phyloP scores from a whole-genome alignment of 2,888 invertebrate species.

The Lamellibrachia columna region DNA sequence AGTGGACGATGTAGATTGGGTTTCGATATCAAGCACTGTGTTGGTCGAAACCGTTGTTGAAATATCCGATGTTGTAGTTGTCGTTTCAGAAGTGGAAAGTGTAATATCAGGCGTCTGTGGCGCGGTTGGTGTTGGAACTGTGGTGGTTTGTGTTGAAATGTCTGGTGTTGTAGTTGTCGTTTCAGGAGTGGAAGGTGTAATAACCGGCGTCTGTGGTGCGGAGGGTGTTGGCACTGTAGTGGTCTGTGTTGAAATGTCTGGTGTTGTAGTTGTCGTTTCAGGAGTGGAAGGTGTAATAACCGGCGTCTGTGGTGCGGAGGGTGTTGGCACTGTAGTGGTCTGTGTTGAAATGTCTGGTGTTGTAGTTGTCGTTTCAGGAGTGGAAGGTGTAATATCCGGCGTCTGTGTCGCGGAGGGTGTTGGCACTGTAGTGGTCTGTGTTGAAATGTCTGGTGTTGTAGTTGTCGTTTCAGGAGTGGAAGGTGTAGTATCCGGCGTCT shows the following conservation, averaged over 20 bases:
- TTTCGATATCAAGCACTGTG: too few relatives aligned
- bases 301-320: neutral
- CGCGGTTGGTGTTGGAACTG: neutral
- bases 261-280: neutral
- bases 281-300: neutral
- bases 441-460: neutral
- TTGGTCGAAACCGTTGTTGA: too few relatives aligned
- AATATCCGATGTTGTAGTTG: neutral
- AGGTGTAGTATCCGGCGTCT: neutral
- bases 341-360: neutral
- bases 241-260: neutral
- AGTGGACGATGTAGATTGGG: too few relatives aligned
- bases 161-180: neutral
- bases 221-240: neutral
- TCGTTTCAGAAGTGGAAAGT: neutral
- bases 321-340: neutral
- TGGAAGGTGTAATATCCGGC: neutral
- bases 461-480: neutral
- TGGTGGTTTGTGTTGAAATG: neutral
- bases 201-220: neutral
- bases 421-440: neutral
- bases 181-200: neutral
- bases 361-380: neutral
- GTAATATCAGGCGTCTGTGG: neutral
- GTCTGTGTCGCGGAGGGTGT: neutral